Percentiles rank a stretch among this genome's conserved stretches.
Evolutionary conservation across 1,140 invertebrate genomes (phyloP).

Genomic region (Glomeris maerens): DNA sequence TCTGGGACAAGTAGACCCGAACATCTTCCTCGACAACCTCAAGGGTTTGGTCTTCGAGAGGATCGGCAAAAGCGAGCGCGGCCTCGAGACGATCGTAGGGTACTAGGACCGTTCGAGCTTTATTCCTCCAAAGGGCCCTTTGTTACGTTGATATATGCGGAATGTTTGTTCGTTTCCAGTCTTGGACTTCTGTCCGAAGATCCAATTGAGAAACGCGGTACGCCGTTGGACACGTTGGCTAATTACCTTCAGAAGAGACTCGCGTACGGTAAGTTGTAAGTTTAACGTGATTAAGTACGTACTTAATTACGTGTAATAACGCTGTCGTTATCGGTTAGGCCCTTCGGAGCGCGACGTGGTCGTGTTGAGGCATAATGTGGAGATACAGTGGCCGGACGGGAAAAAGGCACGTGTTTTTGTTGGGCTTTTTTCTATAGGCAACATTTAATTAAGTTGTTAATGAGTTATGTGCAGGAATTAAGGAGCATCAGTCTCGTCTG

Average conservation of each 20-base stretch:
- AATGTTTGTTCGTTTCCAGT: constrained; percentile 21
- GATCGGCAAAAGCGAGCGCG: constrained; percentile 47
- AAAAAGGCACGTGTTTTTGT: constrained; percentile 25
- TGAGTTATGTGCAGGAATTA: constrained; percentile 41
- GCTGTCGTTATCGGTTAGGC: constrained; percentile 33
- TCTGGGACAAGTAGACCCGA: constrained; percentile 62
- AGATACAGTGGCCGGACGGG: constrained; percentile 79
- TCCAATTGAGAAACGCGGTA: constrained; percentile 61
- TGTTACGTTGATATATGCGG: not conserved
- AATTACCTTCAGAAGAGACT: constrained; percentile 78
- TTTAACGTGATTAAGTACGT: too few species aligned
- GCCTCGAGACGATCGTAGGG: constrained; percentile 58
- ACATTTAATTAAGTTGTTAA: not conserved
- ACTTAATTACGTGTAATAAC: not conserved
- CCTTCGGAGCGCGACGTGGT: constrained; percentile 83
- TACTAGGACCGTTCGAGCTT: constrained; percentile 17
- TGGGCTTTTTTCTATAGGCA: not conserved
- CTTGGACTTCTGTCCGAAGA: constrained; percentile 73
- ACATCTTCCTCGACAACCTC: constrained; percentile 88
- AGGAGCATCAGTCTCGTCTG: constrained; percentile 83
- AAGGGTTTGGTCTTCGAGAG: constrained; percentile 60
- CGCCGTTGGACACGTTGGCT: constrained; percentile 78
- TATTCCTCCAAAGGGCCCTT: not conserved
- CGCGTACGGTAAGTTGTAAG: constrained; percentile 47
- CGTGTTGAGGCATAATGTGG: constrained; percentile 83